Evolutionary conservation across 2,797 vertebrate species (phyloP).

Genomic region (Rhinoraja longicauda): DNA sequence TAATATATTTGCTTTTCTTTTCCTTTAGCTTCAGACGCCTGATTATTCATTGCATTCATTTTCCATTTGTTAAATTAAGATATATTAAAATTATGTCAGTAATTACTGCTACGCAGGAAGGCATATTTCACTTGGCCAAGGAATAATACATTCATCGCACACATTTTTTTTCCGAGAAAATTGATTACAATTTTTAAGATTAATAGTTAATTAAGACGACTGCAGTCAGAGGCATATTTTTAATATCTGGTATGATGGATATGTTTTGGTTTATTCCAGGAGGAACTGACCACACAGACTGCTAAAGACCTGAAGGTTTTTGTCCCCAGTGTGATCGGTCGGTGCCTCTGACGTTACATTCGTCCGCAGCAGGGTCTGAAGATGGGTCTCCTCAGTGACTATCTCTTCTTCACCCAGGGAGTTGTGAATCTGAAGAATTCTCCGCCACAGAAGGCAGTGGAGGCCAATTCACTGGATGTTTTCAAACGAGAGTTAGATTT

Average conservation of each 20-base stretch:
- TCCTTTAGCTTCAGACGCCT: neutral
- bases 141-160: neutral
- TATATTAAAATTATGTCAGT: constrained; percentile 8
- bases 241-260: neutral
- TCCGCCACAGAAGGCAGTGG: too few species aligned
- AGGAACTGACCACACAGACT: too few species aligned
- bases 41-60: neutral
- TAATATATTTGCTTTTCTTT: neutral
- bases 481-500: too few species aligned
- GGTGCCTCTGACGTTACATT: too few species aligned
- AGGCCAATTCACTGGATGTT: too few species aligned
- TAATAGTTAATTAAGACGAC: constrained; percentile 8
- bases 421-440: too few species aligned
- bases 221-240: neutral
- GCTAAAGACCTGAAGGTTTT: too few species aligned
- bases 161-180: neutral
- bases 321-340: too few species aligned
- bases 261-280: too few species aligned
- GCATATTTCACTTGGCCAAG: neutral
- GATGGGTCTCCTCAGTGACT: too few species aligned
- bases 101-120: neutral
- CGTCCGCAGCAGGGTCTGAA: too few species aligned
- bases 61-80: constrained; percentile 6
- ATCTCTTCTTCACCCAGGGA: too few species aligned
- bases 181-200: constrained; percentile 7